Evolutionary conservation across 2,797 vertebrate species (phyloP).

Genomic region (Phrynocephalus forsythii): DNA sequence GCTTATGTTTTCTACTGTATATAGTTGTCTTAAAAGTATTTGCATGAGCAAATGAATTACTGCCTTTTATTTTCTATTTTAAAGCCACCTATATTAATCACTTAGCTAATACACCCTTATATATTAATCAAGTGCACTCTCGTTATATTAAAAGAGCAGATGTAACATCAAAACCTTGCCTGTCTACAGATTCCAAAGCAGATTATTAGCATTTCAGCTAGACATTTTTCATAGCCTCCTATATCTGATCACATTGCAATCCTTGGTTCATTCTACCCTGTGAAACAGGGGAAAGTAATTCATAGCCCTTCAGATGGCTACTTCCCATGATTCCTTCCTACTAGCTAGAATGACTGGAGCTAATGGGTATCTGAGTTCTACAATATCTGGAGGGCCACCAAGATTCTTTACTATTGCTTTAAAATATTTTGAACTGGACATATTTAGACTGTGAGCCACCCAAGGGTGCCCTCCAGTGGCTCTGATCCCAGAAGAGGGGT

Average conservation of each 20-base stretch:
- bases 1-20: neutral
- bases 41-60: slow-evolving; percentile 17
- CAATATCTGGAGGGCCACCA: no score
- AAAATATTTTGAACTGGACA: no score
- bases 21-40: slow-evolving; percentile 8
- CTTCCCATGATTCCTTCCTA: neutral
- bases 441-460: no score
- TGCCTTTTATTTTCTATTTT: neutral
- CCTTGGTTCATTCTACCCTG: neutral
- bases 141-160: slow-evolving; percentile 70
- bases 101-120: slow-evolving; percentile 53
- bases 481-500: no score
- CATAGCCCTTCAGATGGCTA: neutral
- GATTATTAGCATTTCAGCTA: slow-evolving; percentile 73
- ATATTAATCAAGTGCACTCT: slow-evolving; percentile 54
- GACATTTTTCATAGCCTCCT: slow-evolving; percentile 67
- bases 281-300: neutral
- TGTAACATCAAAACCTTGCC: slow-evolving; percentile 65
- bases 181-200: slow-evolving; percentile 63
- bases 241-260: slow-evolving; percentile 18
- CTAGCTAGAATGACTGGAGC: neutral
- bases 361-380: no score
- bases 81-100: slow-evolving; percentile 43
- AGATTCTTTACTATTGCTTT: no score
- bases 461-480: no score